phyloP scores from a whole-genome alignment of 2,113 vertebrate species.

The Mola mola region DNA sequence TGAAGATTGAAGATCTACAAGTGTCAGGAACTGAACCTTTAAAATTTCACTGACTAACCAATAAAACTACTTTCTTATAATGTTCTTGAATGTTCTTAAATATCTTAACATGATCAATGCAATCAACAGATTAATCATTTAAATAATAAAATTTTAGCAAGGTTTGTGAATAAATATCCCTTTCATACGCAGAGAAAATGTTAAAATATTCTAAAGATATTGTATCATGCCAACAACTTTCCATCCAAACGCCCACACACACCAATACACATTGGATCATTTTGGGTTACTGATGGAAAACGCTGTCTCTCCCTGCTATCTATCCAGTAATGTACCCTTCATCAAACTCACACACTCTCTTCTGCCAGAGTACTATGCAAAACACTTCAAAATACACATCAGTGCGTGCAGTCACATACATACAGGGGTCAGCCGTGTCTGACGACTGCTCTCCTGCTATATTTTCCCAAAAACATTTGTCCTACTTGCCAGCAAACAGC shows the following conservation, averaged over 20 bases:
- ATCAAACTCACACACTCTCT: constrained; percentile 55
- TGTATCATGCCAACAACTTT: constrained; percentile 30
- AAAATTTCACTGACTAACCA: too few relatives aligned
- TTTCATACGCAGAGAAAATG: neutral
- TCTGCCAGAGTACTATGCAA: constrained; percentile 39
- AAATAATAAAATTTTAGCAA: neutral
- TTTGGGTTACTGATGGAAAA: constrained; percentile 20
- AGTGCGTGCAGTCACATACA: constrained; percentile 20
- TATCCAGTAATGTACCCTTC: constrained; percentile 53
- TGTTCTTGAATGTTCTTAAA: too few relatives aligned
- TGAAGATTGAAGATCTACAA: too few relatives aligned
- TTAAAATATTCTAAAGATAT: constrained; percentile 27
- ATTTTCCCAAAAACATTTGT: constrained; percentile 62
- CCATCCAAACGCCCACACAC: constrained; percentile 47
- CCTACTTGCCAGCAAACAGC: constrained; percentile 41
- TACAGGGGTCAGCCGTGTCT: constrained; percentile 21
- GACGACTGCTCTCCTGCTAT: constrained; percentile 18
- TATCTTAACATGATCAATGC: neutral
- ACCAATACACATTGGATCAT: constrained; percentile 36
- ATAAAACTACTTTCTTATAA: too few relatives aligned
- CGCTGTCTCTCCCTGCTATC: constrained; percentile 35
- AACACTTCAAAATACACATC: constrained; percentile 44
- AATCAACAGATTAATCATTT: neutral
- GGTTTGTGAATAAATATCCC: neutral
- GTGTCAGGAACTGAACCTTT: too few relatives aligned